Evolutionary conservation across 2,113 vertebrate genomes (phyloP).

Genomic region (Limnothrissa miodon): DNA sequence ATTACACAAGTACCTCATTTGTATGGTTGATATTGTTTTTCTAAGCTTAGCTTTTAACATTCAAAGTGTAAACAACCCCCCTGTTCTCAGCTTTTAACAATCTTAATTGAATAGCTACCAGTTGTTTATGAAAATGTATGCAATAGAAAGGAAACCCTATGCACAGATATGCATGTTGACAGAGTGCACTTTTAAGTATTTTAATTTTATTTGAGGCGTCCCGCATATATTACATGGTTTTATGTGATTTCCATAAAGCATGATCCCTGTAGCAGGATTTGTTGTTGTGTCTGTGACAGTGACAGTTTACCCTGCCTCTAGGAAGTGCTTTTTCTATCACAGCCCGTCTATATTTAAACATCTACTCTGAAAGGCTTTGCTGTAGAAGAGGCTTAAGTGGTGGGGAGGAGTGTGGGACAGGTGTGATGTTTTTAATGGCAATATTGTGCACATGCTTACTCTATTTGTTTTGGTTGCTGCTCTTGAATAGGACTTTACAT

Average conservation of each 20-base stretch:
- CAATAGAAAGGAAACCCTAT: neutral
- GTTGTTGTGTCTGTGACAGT: neutral
- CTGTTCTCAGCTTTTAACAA: no score
- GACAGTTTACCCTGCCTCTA: neutral
- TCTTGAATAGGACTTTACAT: neutral
- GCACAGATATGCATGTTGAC: neutral
- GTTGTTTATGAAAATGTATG: no score
- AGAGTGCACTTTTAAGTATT: neutral
- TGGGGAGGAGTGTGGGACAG: conserved; percentile 35
- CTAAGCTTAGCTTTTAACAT: no score
- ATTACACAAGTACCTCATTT: neutral
- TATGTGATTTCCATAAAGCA: neutral
- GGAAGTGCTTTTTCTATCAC: neutral
- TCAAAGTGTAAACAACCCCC: no score
- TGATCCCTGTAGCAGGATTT: neutral
- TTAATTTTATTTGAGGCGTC: neutral
- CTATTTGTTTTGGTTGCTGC: neutral
- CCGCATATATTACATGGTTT: neutral
- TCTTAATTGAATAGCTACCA: no score
- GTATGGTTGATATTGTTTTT: neutral
- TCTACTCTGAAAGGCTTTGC: neutral
- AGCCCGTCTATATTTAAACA: conserved; percentile 4
- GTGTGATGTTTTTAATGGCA: conserved; percentile 43
- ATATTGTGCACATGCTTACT: neutral
- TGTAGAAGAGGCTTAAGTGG: conserved; percentile 9